Conservation (phyloP, 2,797 vertebrate species). For the Rhabdomys pumilio region DNA sequence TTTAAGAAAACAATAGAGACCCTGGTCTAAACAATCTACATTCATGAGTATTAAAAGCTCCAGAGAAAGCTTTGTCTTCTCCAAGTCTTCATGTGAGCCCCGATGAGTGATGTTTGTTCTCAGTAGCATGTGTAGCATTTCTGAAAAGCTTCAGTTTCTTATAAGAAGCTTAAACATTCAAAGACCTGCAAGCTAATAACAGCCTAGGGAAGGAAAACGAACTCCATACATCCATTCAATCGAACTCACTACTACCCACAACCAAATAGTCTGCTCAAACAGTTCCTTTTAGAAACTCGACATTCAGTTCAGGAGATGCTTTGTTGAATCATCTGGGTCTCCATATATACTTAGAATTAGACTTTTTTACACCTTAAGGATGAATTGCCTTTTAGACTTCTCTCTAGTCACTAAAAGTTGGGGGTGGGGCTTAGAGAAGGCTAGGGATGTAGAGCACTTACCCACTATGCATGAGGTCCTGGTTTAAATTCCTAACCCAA, state of each 20-base stretch:
- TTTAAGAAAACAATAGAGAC: not conserved
- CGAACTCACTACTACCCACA: not conserved
- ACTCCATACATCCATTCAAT: not conserved
- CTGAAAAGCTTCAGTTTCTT: not conserved
- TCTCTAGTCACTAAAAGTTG: not conserved
- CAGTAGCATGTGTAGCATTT: not conserved
- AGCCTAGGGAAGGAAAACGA: not conserved
- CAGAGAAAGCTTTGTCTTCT: not conserved
- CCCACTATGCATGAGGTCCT: not conserved
- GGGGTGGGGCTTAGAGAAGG: not conserved
- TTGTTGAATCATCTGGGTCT: conserved; percentile 25
- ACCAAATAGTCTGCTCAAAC: not conserved
- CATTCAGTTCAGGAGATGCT: not conserved
- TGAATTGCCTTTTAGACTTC: not conserved
- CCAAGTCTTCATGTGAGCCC: not conserved
- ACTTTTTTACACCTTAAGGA: not conserved
- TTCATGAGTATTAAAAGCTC: not conserved
- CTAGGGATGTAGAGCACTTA: not conserved
- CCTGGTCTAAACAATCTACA: not conserved
- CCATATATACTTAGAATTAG: not conserved
- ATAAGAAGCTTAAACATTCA: not conserved
- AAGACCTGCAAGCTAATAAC: not conserved
- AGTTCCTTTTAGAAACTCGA: not conserved
- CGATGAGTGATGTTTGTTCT: not conserved
- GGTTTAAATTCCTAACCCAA: not conserved